Percentiles rank a stretch among this genome's conserved stretches.
Conservation (phyloP, 30 jellyfish, hydroid and myxozoan species). For the Pseudorhiza aurosa region DNA sequence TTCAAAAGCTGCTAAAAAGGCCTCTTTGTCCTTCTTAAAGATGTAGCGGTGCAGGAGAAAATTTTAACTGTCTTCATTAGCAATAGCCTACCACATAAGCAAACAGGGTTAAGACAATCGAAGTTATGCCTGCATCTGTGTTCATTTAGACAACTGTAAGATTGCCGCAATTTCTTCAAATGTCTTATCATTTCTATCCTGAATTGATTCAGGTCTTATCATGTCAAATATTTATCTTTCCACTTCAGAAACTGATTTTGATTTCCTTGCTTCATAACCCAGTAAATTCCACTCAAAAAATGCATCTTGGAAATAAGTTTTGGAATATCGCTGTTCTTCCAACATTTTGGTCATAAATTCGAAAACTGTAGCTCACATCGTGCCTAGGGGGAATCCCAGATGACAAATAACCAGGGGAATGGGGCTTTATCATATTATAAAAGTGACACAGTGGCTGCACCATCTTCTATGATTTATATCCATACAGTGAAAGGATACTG, state of each 20-base stretch:
- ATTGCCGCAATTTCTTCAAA: slow-evolving; percentile 1
- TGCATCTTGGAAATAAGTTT: background rate
- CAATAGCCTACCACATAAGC: too few relatives aligned
- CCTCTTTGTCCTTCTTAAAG: too few relatives aligned
- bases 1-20: too few relatives aligned
- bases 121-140: slow-evolving; percentile 14
- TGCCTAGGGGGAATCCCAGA: background rate
- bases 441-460: slow-evolving; percentile 7
- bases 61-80: too few relatives aligned
- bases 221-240: background rate
- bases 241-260: background rate
- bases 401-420: slow-evolving; percentile 1
- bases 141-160: slow-evolving; percentile 6
- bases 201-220: slow-evolving; percentile 4
- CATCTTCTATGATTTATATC: slow-evolving; percentile 9
- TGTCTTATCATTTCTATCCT: slow-evolving; percentile 12
- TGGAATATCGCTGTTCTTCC: slow-evolving; percentile 11
- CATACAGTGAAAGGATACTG: too few relatives aligned
- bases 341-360: background rate
- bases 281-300: slow-evolving; percentile 16
- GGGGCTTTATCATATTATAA: slow-evolving; percentile 7
- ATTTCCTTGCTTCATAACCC: background rate
- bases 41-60: too few relatives aligned
- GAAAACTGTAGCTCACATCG: slow-evolving; percentile 11
- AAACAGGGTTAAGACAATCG: too few relatives aligned